These are phyloP conservation scores for Drosophila ananassae DNA, from an alignment of 1,140 invertebrate species.

Conservation along the genomic window DNA sequence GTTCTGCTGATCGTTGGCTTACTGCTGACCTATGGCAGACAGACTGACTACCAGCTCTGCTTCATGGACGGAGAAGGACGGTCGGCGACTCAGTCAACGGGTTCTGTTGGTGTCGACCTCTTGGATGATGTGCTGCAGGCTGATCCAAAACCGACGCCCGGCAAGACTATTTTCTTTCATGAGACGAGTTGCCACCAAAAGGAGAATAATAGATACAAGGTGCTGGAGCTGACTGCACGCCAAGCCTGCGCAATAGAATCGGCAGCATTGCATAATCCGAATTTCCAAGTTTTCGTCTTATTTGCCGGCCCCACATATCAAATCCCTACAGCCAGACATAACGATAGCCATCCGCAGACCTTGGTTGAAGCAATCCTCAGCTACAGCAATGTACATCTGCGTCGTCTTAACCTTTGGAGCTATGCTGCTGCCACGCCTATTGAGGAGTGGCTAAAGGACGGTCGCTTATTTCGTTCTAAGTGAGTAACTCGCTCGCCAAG, in stretches of 20 bases:
- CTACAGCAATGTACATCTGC: constrained; percentile 87
- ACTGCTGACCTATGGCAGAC: constrained; percentile 14
- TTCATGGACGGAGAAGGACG: constrained; percentile 27
- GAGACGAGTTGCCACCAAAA: constrained; percentile 85
- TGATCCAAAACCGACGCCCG: constrained; percentile 74
- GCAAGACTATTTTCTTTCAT: constrained; percentile 86
- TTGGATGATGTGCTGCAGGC: constrained; percentile 62
- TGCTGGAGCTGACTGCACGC: constrained; percentile 84
- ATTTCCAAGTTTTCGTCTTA: constrained; percentile 85
- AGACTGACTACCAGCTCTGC: constrained; percentile 34
- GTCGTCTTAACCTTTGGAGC: constrained; percentile 85
- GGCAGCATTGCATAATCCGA: constrained; percentile 87
- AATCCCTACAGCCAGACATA: constrained; percentile 68
- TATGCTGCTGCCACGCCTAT: constrained; percentile 87
- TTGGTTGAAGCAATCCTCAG: constrained; percentile 83
- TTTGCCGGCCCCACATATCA: constrained; percentile 85
- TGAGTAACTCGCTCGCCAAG: constrained; percentile 66
- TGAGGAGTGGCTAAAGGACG: constrained; percentile 86
- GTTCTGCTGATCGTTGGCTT: constrained; percentile 28
- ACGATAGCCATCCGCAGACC: constrained; percentile 47
- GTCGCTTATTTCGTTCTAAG: constrained; percentile 85
- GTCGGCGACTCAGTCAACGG: background rate
- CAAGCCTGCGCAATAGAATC: constrained; percentile 89
- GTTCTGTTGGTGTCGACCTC: background rate
- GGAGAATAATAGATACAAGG: constrained; percentile 1